Percentiles rank a stretch among this genome's conserved stretches.
phyloP scores from a whole-genome alignment of 2,113 vertebrate genomes.

The Pseudolaguvia tuberculata region DNA sequence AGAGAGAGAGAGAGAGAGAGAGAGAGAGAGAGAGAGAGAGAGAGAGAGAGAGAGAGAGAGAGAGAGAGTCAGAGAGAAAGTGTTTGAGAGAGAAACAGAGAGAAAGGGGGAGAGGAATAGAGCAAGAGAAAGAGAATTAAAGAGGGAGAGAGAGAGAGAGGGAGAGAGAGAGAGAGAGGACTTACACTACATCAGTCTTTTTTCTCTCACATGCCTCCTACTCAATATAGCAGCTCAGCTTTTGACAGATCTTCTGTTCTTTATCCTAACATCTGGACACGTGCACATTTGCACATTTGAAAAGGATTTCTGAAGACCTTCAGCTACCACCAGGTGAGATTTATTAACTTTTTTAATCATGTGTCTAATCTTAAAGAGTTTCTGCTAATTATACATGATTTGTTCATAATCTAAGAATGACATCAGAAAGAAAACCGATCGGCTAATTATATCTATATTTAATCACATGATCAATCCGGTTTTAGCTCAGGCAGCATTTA shows the following conservation, averaged over 20 bases:
- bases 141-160: slow-evolving; percentile 8
- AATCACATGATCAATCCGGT: not conserved
- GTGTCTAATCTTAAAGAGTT: no score
- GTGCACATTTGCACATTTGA: not conserved
- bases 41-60: no score
- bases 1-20: no score
- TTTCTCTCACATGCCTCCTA: not conserved
- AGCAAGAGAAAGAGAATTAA: not conserved
- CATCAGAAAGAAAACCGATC: not conserved
- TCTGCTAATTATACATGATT: not conserved
- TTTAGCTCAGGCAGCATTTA: not conserved
- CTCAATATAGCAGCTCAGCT: not conserved
- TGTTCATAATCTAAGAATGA: not conserved
- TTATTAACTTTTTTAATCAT: not conserved
- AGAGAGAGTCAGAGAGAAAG: no score
- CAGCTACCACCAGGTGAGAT: slow-evolving; percentile 11
- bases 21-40: no score
- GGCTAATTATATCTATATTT: no score
- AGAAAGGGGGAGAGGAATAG: no score
- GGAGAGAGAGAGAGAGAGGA: slow-evolving; percentile 6
- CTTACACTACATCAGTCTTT: slow-evolving; percentile 12
- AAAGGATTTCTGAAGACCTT: not conserved
- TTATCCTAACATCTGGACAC: not conserved
- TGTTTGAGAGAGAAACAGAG: no score
- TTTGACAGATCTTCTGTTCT: not conserved